A percentile compares a stretch with the other conserved stretches of the same genome.
phyloP scores from a whole-genome alignment of 2,113 vertebrate genomes.

The Seriola quinqueradiata region DNA sequence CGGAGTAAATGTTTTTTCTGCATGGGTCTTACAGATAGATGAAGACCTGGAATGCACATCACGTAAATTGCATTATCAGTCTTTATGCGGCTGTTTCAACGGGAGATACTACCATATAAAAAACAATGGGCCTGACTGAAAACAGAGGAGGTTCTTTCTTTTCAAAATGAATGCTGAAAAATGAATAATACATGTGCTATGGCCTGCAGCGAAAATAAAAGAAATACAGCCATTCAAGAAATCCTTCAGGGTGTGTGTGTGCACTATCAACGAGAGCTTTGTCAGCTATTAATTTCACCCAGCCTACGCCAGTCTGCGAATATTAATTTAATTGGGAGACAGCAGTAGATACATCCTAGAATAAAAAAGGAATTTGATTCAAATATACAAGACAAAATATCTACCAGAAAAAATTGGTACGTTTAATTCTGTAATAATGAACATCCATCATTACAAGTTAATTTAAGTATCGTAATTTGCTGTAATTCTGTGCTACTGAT shows the following conservation, averaged over 20 bases:
- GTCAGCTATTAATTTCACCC: conserved; percentile 16
- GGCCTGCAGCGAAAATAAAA: conserved; percentile 2
- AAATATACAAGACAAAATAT: not conserved
- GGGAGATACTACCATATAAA: not conserved
- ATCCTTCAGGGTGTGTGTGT: not conserved
- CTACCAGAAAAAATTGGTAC: too few relatives aligned
- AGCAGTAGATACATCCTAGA: not conserved
- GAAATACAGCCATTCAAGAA: conserved; percentile 6
- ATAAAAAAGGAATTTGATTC: not conserved
- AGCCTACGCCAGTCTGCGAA: conserved; percentile 15
- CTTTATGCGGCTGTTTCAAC: not conserved
- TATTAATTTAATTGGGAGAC: not conserved
- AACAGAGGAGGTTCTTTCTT: not conserved
- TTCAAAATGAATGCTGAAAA: not conserved
- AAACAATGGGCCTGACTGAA: not conserved
- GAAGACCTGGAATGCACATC: too few relatives aligned
- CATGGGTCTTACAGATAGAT: too few relatives aligned
- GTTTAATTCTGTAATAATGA: not conserved
- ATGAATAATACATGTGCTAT: conserved; percentile 29
- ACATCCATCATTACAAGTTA: not conserved
- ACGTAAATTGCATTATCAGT: not conserved
- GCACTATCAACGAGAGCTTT: not conserved
- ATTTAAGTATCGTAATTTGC: not conserved
- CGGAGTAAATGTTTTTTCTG: too few relatives aligned
- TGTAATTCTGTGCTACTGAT: not conserved